Percentiles rank a stretch among this genome's conserved stretches.
phyloP scores from a whole-genome alignment of 2,888 invertebrate genomes.

The Drosophila pegasa region DNA sequence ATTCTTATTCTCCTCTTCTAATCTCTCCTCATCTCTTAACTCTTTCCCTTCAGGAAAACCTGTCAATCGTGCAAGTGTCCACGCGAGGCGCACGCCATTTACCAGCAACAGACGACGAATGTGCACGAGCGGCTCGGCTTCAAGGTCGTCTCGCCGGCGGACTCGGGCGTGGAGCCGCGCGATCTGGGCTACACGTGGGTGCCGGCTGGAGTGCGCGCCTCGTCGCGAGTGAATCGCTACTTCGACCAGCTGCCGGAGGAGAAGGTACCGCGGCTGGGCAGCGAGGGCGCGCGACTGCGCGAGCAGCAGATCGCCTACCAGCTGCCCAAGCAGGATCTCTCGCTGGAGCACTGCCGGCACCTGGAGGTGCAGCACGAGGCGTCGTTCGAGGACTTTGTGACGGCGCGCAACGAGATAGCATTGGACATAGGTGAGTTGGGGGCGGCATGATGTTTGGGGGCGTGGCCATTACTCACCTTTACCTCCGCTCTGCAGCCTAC shows the following conservation, averaged over 20 bases:
- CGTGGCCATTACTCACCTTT: background rate
- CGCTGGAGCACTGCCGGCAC: slow-evolving; percentile 94
- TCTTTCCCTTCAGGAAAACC: slow-evolving; percentile 90
- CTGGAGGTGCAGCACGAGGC: slow-evolving; percentile 91
- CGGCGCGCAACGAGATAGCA: slow-evolving; percentile 97
- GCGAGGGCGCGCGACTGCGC: slow-evolving; percentile 92
- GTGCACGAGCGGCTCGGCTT: slow-evolving; percentile 90
- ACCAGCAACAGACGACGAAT: slow-evolving; percentile 93
- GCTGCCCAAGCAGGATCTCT: slow-evolving; percentile 97
- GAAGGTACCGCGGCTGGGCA: slow-evolving; percentile 90
- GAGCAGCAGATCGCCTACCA: slow-evolving; percentile 94
- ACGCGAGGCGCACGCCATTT: slow-evolving; percentile 94
- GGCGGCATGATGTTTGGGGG: accelerated
- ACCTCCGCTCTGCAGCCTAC: slow-evolving; percentile 84
- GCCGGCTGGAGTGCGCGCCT: slow-evolving; percentile 84
- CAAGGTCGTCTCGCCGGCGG: slow-evolving; percentile 86
- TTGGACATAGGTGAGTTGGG: slow-evolving; percentile 92
- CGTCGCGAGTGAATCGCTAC: slow-evolving; percentile 90
- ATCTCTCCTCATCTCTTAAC: background rate
- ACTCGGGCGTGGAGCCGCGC: slow-evolving; percentile 87
- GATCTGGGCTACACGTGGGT: slow-evolving; percentile 91
- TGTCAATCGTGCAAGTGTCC: slow-evolving; percentile 97
- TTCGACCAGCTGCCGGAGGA: slow-evolving; percentile 95
- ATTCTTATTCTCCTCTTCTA: too few species aligned
- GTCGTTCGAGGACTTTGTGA: slow-evolving; percentile 97